Percentiles rank a stretch among this genome's conserved stretches.
phyloP scores from a whole-genome alignment of 2,797 vertebrate species.

The Coracias cyanogaster region DNA sequence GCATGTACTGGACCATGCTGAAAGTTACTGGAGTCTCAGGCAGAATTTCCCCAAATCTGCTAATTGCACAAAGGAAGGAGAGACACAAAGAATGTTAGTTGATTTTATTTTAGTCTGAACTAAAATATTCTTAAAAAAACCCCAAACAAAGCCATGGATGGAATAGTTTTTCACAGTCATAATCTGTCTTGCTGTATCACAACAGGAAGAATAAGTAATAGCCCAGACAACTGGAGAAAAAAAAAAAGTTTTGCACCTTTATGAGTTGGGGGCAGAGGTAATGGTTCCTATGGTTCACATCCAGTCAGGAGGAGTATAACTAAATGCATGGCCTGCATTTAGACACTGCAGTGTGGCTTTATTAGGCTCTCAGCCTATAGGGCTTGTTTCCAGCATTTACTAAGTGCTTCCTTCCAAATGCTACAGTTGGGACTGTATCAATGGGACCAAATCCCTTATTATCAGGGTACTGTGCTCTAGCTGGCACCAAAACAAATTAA shows the following conservation, averaged over 20 bases:
- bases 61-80: not conserved
- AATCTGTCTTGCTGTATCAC: conserved; percentile 35
- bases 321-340: conserved; percentile 20
- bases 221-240: not conserved
- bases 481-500: not conserved
- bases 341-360: not conserved
- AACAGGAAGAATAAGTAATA: conserved; percentile 9
- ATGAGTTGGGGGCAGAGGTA: not conserved
- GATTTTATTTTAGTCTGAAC: conserved; percentile 69
- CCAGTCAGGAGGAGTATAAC: not conserved
- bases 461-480: not conserved
- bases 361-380: conserved; percentile 26
- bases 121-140: conserved; percentile 13
- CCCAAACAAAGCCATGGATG: conserved; percentile 21
- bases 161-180: conserved; percentile 65
- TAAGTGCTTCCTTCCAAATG: conserved; percentile 42
- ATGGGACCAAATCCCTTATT: not conserved
- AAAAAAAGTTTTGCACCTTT: conserved; percentile 58
- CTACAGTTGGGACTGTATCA: conserved; percentile 13
- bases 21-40: not conserved
- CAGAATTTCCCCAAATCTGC: not conserved
- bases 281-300: conserved; percentile 14
- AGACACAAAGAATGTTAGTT: not conserved
- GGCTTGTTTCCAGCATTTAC: conserved; percentile 13
- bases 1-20: not conserved